Conservation (phyloP, 2,797 vertebrate species). For the Trachurus trachurus region DNA sequence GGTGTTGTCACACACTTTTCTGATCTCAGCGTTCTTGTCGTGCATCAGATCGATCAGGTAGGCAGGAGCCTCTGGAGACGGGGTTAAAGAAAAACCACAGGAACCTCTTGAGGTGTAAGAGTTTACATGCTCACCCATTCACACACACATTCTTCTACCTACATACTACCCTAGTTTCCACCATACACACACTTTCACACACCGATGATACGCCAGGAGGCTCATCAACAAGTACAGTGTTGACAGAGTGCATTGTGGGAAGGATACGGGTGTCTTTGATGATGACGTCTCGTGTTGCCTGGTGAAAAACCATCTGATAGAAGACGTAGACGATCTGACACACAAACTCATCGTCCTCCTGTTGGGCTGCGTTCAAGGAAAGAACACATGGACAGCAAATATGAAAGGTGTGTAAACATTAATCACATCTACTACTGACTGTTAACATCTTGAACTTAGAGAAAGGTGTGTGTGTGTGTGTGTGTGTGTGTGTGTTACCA, state of each 20-base stretch:
- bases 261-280: conserved; percentile 99
- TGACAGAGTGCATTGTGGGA: conserved; percentile 44
- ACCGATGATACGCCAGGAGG: no score
- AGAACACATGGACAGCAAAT: no score
- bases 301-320: conserved; percentile 99
- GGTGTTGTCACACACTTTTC: conserved; percentile 97
- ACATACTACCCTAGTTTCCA: no score
- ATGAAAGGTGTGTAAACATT: no score
- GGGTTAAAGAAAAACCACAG: conserved; percentile 58
- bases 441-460: no score
- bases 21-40: conserved; percentile 95
- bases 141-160: no score
- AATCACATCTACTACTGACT: no score
- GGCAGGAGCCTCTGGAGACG: conserved; percentile 91
- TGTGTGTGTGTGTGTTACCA: no score
- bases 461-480: background rate
- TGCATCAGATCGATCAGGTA: conserved; percentile 98
- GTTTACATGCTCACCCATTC: no score
- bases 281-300: conserved; percentile 97
- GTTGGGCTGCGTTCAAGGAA: conserved; percentile 86
- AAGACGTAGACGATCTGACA: conserved; percentile 99
- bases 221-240: no score
- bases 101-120: background rate
- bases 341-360: conserved; percentile 98
- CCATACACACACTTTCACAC: no score